Percentiles rank a stretch among this genome's conserved stretches.
phyloP scores from a whole-genome alignment of 2,113 vertebrate genomes.

The Plecturocebus donacophilus region DNA sequence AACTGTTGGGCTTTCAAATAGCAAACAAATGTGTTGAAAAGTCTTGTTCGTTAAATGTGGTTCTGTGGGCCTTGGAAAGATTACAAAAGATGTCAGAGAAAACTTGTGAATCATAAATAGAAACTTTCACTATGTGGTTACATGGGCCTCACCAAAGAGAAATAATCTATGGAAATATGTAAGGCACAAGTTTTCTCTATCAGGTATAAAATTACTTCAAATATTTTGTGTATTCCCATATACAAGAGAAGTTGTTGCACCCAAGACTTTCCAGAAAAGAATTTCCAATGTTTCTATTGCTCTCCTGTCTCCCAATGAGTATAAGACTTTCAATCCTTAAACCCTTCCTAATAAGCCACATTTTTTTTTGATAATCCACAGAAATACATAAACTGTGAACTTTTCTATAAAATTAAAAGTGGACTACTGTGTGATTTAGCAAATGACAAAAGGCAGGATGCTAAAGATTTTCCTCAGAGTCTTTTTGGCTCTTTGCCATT shows the following conservation, averaged over 20 bases:
- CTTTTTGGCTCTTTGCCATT: conserved; percentile 48
- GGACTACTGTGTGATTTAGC: not conserved
- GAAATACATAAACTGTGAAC: not conserved
- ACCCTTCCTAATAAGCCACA: not conserved
- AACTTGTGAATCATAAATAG: not conserved
- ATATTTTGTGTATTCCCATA: not conserved
- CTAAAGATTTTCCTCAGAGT: conserved; percentile 44
- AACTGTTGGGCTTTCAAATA: conserved; percentile 65
- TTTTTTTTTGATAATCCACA: not conserved
- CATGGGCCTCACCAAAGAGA: not conserved
- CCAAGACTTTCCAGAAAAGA: not conserved
- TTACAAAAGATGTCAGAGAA: not conserved
- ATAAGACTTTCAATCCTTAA: not conserved
- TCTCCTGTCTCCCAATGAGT: not conserved
- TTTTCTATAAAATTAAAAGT: conserved; percentile 21
- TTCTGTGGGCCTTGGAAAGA: not conserved
- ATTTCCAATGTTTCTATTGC: not conserved
- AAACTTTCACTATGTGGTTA: not conserved
- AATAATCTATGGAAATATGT: not conserved
- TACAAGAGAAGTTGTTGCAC: not conserved
- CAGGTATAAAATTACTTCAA: not conserved
- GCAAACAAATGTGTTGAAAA: conserved; percentile 58
- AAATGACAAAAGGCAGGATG: not conserved
- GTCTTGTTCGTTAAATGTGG: conserved; percentile 41
- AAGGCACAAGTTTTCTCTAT: not conserved